Percentiles rank a stretch among this genome's conserved stretches.
Conservation (phyloP, 2,888 invertebrate species). For the Hypselothyrea guttata region DNA sequence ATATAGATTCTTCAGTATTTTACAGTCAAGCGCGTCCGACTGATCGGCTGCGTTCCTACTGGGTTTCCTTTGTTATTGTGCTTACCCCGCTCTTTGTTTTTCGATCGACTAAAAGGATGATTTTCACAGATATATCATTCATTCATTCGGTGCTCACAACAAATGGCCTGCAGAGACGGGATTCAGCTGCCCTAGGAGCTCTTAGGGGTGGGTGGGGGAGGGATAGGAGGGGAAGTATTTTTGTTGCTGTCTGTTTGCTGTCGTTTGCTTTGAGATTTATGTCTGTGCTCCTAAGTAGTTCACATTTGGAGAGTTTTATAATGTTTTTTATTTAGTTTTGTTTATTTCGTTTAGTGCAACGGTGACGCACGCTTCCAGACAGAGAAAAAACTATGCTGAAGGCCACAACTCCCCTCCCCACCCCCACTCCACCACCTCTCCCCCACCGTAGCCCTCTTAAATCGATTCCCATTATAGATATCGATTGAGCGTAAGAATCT, state of each 20-base stretch:
- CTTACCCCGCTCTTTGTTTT: constrained; percentile 13
- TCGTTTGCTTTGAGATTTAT: constrained; percentile 26
- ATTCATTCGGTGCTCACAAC: constrained; percentile 19
- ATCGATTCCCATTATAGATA: constrained; percentile 37
- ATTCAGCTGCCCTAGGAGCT: constrained; percentile 3
- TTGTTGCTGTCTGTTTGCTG: constrained; percentile 18
- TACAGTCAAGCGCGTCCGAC: too few relatives aligned
- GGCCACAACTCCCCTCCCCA: constrained; percentile 5
- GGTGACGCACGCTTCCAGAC: constrained; percentile 11
- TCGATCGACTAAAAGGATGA: constrained; percentile 24
- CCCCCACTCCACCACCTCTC: too few relatives aligned
- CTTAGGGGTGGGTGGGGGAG: neutral
- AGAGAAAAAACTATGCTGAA: constrained; percentile 21
- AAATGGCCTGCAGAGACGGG: constrained; percentile 10
- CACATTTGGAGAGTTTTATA: constrained; percentile 19
- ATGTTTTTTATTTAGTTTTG: constrained; percentile 5
- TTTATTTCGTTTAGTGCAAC: neutral
- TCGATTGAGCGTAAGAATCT: constrained; percentile 23
- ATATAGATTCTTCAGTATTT: too few relatives aligned
- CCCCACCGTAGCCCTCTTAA: constrained; percentile 1
- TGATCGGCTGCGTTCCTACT: too few relatives aligned
- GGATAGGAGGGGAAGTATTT: neutral
- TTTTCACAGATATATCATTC: constrained; percentile 28
- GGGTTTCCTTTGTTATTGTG: neutral
- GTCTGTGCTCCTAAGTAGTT: constrained; percentile 28